These are phyloP conservation scores for Sterna hirundo DNA, from an alignment of 2,113 vertebrate genomes.

Conservation along the genomic window DNA sequence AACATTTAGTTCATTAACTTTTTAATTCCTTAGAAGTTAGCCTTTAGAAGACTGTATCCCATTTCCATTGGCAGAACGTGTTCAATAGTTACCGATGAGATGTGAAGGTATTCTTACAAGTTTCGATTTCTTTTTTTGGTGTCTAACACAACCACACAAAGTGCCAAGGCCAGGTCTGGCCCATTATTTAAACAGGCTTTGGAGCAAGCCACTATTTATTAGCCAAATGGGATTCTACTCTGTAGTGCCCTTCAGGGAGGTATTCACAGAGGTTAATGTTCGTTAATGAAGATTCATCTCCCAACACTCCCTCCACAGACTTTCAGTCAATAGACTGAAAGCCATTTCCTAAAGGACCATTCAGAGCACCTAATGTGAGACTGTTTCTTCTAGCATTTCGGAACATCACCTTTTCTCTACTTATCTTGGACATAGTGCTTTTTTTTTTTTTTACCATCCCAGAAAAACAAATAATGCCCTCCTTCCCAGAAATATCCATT, in stretches of 20 bases:
- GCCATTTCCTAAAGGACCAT: not conserved
- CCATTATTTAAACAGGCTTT: not conserved
- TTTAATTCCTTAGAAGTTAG: not conserved
- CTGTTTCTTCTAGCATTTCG: not conserved
- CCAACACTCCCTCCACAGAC: not conserved
- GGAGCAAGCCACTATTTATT: not conserved
- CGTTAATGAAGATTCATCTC: conserved; percentile 30
- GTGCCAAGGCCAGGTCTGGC: not conserved
- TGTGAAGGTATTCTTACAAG: not conserved
- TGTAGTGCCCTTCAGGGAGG: not conserved
- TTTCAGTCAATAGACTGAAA: not conserved
- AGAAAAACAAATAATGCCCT: not conserved
- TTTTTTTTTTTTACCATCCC: not conserved
- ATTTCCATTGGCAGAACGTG: not conserved
- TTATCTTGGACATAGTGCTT: not conserved
- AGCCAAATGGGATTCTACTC: not conserved
- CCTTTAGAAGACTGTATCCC: not conserved
- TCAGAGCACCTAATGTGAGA: not conserved
- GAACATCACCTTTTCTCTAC: not conserved
- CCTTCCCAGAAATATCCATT: not conserved
- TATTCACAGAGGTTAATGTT: not conserved
- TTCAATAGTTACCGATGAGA: not conserved
- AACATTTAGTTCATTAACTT: not conserved
- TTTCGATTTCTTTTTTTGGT: not conserved
- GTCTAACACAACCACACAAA: not conserved